These are phyloP conservation scores for Loris lydekkerianus DNA, from an alignment of 2,797 vertebrate genomes.

Conservation along the genomic window DNA sequence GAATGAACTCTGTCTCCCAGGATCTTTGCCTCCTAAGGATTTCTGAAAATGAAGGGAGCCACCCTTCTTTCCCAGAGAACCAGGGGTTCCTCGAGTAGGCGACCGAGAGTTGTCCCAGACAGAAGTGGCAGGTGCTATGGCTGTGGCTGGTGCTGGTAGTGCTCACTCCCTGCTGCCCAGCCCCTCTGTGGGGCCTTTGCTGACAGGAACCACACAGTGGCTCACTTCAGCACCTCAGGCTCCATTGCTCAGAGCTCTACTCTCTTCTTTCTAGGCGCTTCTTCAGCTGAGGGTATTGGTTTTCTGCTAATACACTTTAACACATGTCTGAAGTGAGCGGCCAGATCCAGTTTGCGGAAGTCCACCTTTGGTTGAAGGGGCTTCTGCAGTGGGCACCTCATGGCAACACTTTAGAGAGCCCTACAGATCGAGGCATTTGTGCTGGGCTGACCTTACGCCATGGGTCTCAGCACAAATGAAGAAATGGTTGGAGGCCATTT, in stretches of 20 bases:
- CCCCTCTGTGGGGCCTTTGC: too few relatives aligned
- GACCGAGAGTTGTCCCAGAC: background rate
- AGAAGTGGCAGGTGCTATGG: background rate
- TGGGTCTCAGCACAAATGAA: background rate
- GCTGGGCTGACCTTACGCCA: rapidly evolving
- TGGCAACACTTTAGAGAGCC: background rate
- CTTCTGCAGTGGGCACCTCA: background rate
- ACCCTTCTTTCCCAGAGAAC: background rate
- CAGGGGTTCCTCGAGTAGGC: background rate
- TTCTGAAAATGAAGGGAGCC: background rate
- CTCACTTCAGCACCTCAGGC: rapidly evolving
- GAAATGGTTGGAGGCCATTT: background rate
- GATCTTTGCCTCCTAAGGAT: background rate
- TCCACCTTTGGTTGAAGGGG: too few relatives aligned
- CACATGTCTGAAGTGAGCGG: rapidly evolving
- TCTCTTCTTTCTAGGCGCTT: background rate
- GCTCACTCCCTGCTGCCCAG: background rate
- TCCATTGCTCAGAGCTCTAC: background rate
- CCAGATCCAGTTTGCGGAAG: rapidly evolving
- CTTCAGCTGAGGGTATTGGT: background rate
- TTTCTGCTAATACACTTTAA: background rate
- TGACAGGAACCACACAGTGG: too few relatives aligned
- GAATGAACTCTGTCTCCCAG: too few relatives aligned
- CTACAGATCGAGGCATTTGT: rapidly evolving
- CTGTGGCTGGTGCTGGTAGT: background rate